Evolutionary conservation across 2,888 invertebrate genomes (phyloP), one percentile per base, ranked within the genome.

Genomic region (Chloromyia formosa): DNA sequence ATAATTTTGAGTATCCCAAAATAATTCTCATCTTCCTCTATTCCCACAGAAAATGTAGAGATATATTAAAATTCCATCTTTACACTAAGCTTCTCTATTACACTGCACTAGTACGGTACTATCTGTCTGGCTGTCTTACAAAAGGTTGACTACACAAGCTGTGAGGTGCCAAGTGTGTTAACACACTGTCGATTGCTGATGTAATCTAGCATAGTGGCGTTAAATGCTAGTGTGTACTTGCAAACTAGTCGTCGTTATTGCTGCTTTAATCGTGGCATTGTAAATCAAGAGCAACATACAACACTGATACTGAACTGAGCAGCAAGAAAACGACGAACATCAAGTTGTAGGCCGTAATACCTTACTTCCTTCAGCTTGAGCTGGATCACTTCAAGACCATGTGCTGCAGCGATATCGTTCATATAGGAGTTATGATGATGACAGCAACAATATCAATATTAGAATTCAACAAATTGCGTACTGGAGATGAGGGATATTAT

Each of bases 181-280:
- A 40, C 58, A 71, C 58, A 71, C 71, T 71, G 71, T 71, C 71
- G 71, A 71, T 56, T 71, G 71, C 71, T 71, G 71, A 71, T 71
- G 71, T 40, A 71, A 71, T 71, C 71, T 71, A 53, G 40, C 71
- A 40, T 71, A 23, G 35, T 71, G 71, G 71, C 71, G 71, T 71
- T 71, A 71, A 71, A 56, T 56, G 71, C 40, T 56, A 20, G 56
- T 56, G 42, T 56, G 56, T 56, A 58, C 71, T 56, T 71, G 42
- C 71, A 56, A 56, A 71, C 71, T 71, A 71, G 56, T 40, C 40
- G 56, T 71, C 56, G 56, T 71, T 69, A 54, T 18, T 54, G 69
- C 54, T 35, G 27, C 27, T 53, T 69, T 71, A 56, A 56, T 71
- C 56, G 23, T 56, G 71, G 71, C 56, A 56, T 71, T 71, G 56